Evolutionary conservation across 2,113 vertebrate species (phyloP).

Genomic region (Tachysurus fulvidraco): DNA sequence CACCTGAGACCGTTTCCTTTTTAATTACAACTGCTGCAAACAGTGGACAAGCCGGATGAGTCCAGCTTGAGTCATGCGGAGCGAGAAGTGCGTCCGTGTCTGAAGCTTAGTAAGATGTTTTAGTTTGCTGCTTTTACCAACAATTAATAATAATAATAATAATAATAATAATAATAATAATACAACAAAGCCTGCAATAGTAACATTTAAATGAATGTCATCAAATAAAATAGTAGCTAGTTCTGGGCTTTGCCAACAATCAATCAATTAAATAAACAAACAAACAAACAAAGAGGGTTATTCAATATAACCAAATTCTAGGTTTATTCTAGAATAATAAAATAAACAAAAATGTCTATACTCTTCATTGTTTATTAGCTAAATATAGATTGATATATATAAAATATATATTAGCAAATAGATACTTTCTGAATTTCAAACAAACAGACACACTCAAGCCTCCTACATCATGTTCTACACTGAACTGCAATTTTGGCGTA

Average conservation of each 20-base stretch:
- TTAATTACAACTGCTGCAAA: constrained; percentile 6
- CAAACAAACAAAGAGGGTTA: too few relatives aligned
- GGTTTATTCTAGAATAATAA: background rate
- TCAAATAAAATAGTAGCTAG: too few relatives aligned
- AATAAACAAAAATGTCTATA: background rate
- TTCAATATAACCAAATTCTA: background rate
- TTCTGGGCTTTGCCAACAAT: too few relatives aligned
- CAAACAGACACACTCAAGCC: background rate
- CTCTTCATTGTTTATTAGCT: background rate
- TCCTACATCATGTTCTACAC: too few relatives aligned
- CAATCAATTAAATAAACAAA: too few relatives aligned
- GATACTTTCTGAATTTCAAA: background rate
- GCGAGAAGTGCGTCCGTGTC: background rate
- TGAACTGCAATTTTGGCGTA: background rate
- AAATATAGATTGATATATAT: too few relatives aligned
- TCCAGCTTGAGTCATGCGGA: background rate
- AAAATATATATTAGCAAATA: too few relatives aligned
- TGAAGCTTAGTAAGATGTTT: too few relatives aligned
- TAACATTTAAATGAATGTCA: too few relatives aligned
- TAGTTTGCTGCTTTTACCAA: background rate
- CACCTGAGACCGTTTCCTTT: constrained; percentile 1
- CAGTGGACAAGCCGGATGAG: background rate
- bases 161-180: too few relatives aligned
- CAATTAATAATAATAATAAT: background rate
- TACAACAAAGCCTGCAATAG: too few relatives aligned